A percentile compares a stretch with the other conserved stretches of the same genome.
Evolutionary conservation across 2,113 vertebrate genomes (phyloP).

Genomic region (Murina feae): DNA sequence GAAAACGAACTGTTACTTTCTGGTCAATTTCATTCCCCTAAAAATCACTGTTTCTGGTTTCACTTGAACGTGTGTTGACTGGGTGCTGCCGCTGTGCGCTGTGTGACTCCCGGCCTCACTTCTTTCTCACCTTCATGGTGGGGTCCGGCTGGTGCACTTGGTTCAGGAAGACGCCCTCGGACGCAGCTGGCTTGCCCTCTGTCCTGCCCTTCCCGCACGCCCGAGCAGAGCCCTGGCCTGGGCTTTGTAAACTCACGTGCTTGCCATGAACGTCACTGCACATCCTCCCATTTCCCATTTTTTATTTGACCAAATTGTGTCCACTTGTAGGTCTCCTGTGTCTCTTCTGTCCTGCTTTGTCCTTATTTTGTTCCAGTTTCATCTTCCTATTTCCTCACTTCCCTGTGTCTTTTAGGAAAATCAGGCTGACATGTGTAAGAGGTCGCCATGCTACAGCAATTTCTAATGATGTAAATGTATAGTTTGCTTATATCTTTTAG

Average conservation of each 20-base stretch:
- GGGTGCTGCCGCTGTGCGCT: conserved; percentile 24
- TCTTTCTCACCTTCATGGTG: not conserved
- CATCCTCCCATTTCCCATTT: not conserved
- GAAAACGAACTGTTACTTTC: not conserved
- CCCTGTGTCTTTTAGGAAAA: conserved; percentile 34
- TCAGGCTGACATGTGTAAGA: not conserved
- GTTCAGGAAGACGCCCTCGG: too few species aligned
- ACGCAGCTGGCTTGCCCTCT: not conserved
- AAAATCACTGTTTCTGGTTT: conserved; percentile 25
- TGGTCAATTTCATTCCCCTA: not conserved
- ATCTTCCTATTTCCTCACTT: not conserved
- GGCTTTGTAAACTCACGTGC: conserved; percentile 39
- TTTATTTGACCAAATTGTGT: not conserved
- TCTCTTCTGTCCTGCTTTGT: not conserved
- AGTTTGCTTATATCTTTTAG: not conserved
- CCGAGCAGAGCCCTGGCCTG: conserved; percentile 20
- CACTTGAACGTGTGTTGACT: not conserved
- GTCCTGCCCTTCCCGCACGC: not conserved
- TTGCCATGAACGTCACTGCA: not conserved
- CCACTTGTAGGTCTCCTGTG: not conserved
- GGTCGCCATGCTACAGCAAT: not conserved
- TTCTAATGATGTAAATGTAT: not conserved
- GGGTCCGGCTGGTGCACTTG: not conserved
- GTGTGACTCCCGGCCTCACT: not conserved
- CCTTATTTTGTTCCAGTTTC: conserved; percentile 23